phyloP scores from a whole-genome alignment of 2,888 invertebrate genomes.

The Abrostola triplasia region DNA sequence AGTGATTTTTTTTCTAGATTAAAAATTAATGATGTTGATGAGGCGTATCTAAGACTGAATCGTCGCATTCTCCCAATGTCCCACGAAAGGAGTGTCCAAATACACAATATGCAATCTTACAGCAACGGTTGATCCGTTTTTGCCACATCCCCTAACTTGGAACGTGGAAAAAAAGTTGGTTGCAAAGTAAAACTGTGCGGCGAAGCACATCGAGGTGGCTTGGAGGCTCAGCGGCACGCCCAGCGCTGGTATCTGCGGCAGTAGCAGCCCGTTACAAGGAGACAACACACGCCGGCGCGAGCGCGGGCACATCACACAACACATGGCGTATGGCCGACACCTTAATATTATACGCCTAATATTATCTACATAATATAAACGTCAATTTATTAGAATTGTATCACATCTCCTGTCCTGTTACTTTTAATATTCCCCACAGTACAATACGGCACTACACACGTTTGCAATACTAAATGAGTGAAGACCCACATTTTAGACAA shows the following conservation, averaged over 20 bases:
- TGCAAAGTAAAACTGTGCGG: slow-evolving; percentile 90
- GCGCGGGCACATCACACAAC: slow-evolving; percentile 10
- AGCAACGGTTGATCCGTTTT: slow-evolving; percentile 98
- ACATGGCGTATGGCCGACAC: not conserved
- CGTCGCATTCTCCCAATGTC: slow-evolving; percentile 48
- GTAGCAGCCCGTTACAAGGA: slow-evolving; percentile 40
- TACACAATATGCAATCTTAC: slow-evolving; percentile 89
- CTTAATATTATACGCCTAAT: not conserved
- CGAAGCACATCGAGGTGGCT: slow-evolving; percentile 86
- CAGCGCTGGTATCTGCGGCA: slow-evolving; percentile 80
- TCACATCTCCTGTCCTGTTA: not conserved
- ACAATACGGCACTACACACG: slow-evolving; percentile 12
- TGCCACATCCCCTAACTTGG: slow-evolving; percentile 96
- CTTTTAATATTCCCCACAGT: not conserved
- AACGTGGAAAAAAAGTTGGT: slow-evolving; percentile 92
- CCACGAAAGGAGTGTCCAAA: slow-evolving; percentile 41
- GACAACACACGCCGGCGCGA: too few species aligned
- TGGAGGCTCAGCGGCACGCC: slow-evolving; percentile 77
- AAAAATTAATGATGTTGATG: not conserved
- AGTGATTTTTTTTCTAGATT: too few species aligned
- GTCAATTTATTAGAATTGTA: not conserved
- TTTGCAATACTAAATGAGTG: slow-evolving; percentile 74
- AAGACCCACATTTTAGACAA: slow-evolving; percentile 71
- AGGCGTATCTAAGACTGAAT: slow-evolving; percentile 39
- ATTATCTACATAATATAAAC: not conserved